Percentiles rank a stretch among this genome's conserved stretches.
Conservation (phyloP, 2,797 vertebrate species). For the Danio choprae region DNA sequence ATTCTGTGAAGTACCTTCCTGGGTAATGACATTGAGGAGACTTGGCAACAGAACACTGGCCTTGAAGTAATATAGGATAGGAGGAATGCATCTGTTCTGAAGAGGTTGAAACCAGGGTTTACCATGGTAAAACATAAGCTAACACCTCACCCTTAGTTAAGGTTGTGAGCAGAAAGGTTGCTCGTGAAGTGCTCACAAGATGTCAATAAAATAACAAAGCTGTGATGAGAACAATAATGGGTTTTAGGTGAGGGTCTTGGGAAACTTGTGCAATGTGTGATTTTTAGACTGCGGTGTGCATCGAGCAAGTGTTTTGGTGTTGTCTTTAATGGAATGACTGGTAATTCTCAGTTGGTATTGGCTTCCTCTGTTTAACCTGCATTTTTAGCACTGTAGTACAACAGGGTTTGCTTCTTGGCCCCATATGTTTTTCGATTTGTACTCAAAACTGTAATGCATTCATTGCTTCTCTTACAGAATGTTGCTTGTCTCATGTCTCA, state of each 20-base stretch:
- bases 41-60: constrained; percentile 37
- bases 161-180: background rate
- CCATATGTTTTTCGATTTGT: background rate
- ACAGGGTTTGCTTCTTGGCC: background rate
- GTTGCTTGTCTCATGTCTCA: background rate
- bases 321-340: background rate
- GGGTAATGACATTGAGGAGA: constrained; percentile 28
- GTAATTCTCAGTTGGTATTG: background rate
- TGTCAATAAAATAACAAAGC: background rate
- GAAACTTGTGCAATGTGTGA: background rate
- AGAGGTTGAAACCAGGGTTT: background rate
- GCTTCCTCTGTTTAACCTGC: background rate
- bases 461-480: background rate
- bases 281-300: background rate
- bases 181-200: background rate
- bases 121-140: constrained; percentile 5
- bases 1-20: constrained; percentile 15
- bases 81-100: background rate
- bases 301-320: background rate
- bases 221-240: background rate
- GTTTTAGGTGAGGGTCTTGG: background rate
- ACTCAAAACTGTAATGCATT: background rate
- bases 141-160: constrained; percentile 2
- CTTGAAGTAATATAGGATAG: background rate
- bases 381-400: background rate